phyloP scores from a whole-genome alignment of 2,797 vertebrate genomes.

The Cyclura pinguis region DNA sequence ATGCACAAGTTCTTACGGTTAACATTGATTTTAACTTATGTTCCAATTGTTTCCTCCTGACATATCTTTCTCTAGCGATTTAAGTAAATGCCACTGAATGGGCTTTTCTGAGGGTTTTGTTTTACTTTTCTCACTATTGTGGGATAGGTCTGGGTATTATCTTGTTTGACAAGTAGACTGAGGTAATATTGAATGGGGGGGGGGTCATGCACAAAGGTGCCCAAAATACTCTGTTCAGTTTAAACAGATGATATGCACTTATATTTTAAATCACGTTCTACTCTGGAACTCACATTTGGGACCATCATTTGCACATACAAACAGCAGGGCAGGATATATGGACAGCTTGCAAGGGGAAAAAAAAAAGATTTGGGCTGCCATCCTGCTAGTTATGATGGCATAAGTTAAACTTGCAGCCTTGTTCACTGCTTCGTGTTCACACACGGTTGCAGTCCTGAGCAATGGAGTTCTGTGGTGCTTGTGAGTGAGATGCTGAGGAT shows the following conservation, averaged over 20 bases:
- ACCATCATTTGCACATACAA: background rate
- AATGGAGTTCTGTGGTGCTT: too few species aligned
- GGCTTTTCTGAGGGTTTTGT: slow-evolving; percentile 4
- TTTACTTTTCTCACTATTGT: slow-evolving; percentile 21
- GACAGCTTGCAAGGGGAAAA: background rate
- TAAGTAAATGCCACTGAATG: slow-evolving; percentile 11
- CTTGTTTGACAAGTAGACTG: slow-evolving; percentile 9
- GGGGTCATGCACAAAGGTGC: background rate
- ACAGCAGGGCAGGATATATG: background rate
- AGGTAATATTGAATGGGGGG: background rate
- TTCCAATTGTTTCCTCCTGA: slow-evolving; percentile 46
- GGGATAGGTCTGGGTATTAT: slow-evolving; percentile 30
- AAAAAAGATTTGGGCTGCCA: too few species aligned
- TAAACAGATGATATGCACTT: background rate
- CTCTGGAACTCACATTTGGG: background rate
- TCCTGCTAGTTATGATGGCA: too few species aligned
- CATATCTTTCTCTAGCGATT: slow-evolving; percentile 38
- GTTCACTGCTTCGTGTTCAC: too few species aligned
- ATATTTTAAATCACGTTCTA: background rate
- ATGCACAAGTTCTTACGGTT: slow-evolving; percentile 58
- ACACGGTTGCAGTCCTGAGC: too few species aligned
- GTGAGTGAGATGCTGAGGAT: too few species aligned
- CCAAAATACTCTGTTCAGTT: too few species aligned
- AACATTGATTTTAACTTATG: slow-evolving; percentile 28
- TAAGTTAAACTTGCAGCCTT: too few species aligned